Base-by-base conservation (phyloP, 1,140 invertebrate species). In the Ylistrum balloti region DNA sequence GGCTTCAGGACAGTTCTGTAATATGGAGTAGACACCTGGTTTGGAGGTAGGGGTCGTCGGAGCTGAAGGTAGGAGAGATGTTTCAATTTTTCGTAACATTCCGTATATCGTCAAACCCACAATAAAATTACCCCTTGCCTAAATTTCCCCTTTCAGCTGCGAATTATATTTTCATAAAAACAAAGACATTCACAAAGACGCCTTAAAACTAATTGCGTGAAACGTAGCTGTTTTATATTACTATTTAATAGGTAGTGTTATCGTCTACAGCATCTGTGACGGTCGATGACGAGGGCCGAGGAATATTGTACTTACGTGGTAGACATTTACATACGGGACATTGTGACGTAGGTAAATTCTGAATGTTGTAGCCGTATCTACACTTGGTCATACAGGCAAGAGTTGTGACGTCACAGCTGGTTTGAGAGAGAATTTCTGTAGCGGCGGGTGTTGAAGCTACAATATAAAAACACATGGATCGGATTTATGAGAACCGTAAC, bases 251-350 rank as follows among this genome's bases (percentile, higher is more conserved):
- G n/a, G n/a, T n/a, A n/a, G n/a, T n/a, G n/a, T n/a, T n/a, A n/a
- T n/a, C n/a, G n/a, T n/a, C n/a, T n/a, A n/a, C n/a, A n/a, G n/a
- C n/a, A n/a, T n/a, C n/a, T n/a, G n/a, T n/a, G n/a, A n/a, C n/a
- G n/a, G n/a, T n/a, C n/a, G n/a, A n/a, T n/a, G n/a, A n/a, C n/a
- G n/a, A n/a, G n/a, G n/a, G n/a, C n/a, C n/a, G n/a, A n/a, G n/a
- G n/a, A n/a, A n/a, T n/a, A n/a, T n/a, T n/a, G n/a, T 32, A 74
- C 89, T 88, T 87, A 91, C 91, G 85, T 90, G 91, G 89, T n/a
- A 91, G 85, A 87, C 91, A 91, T 48, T 17, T 86, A 41, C 91
- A 91, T 13, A 28, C 0, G 0, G 91, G 91, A 88, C 91, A 91
- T 11, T 85, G 13, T 28, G 34, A 20, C 28, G 22, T 74, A 28